Evolutionary conservation across 1,140 invertebrate genomes (phyloP).

Genomic region (Diorhabda sublineata): DNA sequence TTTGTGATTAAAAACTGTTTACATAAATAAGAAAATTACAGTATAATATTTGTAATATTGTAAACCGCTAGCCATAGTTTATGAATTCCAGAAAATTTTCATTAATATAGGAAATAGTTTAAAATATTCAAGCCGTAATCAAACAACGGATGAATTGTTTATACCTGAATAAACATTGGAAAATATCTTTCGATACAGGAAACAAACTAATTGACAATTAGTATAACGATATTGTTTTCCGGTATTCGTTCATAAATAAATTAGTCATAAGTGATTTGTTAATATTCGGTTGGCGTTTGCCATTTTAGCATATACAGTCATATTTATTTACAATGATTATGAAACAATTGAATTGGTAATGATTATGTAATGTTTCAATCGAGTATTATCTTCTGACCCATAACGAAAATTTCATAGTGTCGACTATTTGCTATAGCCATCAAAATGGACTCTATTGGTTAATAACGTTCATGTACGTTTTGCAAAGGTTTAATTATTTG

Average conservation of each 20-base stretch:
- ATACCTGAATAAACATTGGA: background rate
- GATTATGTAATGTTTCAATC: conserved; percentile 11
- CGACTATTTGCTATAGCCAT: background rate
- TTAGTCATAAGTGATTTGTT: background rate
- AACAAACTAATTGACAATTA: conserved; percentile 1
- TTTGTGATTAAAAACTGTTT: too few species aligned
- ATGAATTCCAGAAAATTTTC: too few species aligned
- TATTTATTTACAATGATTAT: background rate
- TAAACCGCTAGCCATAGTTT: too few species aligned
- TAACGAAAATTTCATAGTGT: conserved; percentile 4
- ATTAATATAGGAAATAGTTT: background rate
- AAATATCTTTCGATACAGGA: background rate
- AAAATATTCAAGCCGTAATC: background rate
- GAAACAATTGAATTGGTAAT: conserved; percentile 7
- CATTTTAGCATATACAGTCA: conserved; percentile 1
- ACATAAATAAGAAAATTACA: too few species aligned
- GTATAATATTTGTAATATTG: too few species aligned
- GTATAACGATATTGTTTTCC: background rate
- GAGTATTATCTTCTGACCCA: conserved; percentile 9
- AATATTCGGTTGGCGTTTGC: background rate
- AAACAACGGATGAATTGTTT: background rate
- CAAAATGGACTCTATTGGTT: too few species aligned
- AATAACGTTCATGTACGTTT: too few species aligned
- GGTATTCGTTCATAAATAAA: background rate
- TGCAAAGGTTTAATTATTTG: too few species aligned